A percentile compares a stretch with the other conserved stretches of the same genome.
Evolutionary conservation across 2,797 vertebrate genomes (phyloP).

Genomic region (Lepus oiostolus): DNA sequence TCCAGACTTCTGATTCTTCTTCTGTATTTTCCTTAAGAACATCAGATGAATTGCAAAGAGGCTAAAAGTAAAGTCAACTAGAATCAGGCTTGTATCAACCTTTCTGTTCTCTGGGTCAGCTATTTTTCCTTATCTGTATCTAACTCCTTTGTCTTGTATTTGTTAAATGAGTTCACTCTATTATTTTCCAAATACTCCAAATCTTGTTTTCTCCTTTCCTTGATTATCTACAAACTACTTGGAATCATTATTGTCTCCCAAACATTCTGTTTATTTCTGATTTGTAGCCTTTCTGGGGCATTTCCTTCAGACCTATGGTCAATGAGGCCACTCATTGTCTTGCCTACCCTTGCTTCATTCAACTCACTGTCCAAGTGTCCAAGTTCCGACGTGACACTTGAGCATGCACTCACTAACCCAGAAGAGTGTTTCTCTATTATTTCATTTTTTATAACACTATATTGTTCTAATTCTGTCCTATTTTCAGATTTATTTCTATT

Average conservation of each 20-base stretch:
- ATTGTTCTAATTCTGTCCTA: background rate
- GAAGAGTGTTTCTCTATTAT: background rate
- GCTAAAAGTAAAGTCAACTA: background rate
- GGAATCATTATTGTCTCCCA: background rate
- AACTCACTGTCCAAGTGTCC: background rate
- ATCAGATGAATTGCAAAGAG: background rate
- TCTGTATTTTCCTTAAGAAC: background rate
- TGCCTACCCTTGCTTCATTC: background rate
- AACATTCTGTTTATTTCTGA: conserved; percentile 36
- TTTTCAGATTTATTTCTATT: background rate
- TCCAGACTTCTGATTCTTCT: conserved; percentile 20
- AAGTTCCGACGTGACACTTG: background rate
- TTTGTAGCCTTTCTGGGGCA: background rate
- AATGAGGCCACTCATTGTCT: background rate
- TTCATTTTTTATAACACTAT: conserved; percentile 25
- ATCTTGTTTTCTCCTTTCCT: conserved; percentile 25
- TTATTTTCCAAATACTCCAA: background rate
- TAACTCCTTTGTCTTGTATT: conserved; percentile 43
- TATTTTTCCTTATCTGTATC: conserved; percentile 39
- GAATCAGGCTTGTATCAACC: background rate
- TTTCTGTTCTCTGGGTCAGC: background rate
- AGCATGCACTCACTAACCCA: background rate
- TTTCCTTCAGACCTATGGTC: background rate
- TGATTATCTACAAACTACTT: background rate
- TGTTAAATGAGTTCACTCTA: background rate